Evolutionary conservation across 1,140 invertebrate species (phyloP).

Genomic region (Sycophaga agraensis): DNA sequence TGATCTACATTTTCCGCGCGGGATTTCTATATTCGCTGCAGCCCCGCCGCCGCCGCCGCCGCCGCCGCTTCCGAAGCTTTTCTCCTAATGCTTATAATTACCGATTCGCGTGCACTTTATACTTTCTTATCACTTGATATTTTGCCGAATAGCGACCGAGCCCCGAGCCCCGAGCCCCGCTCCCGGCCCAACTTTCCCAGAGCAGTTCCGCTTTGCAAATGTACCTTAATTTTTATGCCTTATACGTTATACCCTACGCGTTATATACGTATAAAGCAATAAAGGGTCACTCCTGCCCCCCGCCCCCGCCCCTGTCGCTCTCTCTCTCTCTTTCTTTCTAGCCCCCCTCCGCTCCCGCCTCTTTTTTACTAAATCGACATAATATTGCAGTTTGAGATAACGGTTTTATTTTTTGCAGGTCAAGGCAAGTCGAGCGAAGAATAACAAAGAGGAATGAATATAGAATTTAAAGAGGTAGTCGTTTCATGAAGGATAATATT

Average conservation of each 20-base stretch:
- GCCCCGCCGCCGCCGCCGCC: neutral
- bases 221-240: constrained; percentile 10
- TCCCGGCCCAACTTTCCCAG: too few relatives aligned
- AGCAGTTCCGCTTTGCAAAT: neutral
- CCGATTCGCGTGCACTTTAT: constrained; percentile 31
- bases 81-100: constrained; percentile 29
- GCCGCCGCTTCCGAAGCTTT: neutral
- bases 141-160: too few relatives aligned
- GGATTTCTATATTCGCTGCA: constrained; percentile 18
- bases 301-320: too few relatives aligned
- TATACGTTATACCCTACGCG: constrained; percentile 2
- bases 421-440: constrained; percentile 10
- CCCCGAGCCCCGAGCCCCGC: too few relatives aligned
- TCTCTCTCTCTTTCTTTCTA: too few relatives aligned
- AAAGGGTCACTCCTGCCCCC: too few relatives aligned
- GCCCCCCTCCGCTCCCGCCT: too few relatives aligned
- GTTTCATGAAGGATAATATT: constrained; percentile 25
- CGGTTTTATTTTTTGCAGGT: constrained; percentile 24
- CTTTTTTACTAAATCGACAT: constrained; percentile 19
- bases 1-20: constrained; percentile 24
- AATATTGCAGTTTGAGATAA: constrained; percentile 26
- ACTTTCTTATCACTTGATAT: constrained; percentile 21
- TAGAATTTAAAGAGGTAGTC: constrained; percentile 23
- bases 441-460: constrained; percentile 25
- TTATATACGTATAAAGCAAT: too few relatives aligned